A percentile compares a stretch with the other conserved stretches of the same genome.
Conservation (phyloP, 2,888 invertebrate species). For the Pherbina coryleti region DNA sequence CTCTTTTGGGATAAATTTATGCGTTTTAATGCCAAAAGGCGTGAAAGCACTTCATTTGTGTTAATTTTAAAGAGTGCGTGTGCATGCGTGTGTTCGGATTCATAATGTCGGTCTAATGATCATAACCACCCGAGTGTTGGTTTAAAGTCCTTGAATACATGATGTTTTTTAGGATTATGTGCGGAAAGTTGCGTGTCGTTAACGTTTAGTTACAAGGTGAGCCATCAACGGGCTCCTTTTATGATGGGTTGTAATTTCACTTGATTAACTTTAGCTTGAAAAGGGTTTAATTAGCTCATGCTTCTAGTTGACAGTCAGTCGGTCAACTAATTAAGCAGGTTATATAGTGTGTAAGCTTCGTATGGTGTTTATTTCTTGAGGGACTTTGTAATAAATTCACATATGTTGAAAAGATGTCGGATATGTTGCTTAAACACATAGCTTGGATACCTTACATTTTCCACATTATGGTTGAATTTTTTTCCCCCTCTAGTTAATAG, state of each 20-base stretch:
- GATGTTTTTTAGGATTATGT: not conserved
- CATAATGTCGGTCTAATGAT: slow-evolving; percentile 22
- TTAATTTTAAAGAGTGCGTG: slow-evolving; percentile 47
- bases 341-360: not conserved
- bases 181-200: slow-evolving; percentile 22
- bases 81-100: not conserved
- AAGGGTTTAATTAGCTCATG: slow-evolving; percentile 12
- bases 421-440: no score
- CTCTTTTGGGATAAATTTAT: slow-evolving; percentile 42
- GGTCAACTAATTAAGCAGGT: slow-evolving; percentile 7
- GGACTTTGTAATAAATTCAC: not conserved
- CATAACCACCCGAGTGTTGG: slow-evolving; percentile 4
- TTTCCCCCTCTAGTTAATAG: no score
- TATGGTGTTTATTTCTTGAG: not conserved
- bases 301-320: not conserved
- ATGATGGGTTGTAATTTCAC: slow-evolving; percentile 20
- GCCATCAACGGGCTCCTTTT: not conserved
- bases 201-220: slow-evolving; percentile 1
- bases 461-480: no score
- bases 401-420: no score
- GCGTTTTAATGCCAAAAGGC: slow-evolving; percentile 50
- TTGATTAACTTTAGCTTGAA: not conserved
- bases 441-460: no score
- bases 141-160: not conserved
- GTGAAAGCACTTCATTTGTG: slow-evolving; percentile 57